Evolutionary conservation across 2,113 vertebrate genomes (phyloP).

Genomic region (Ciconia stormi): DNA sequence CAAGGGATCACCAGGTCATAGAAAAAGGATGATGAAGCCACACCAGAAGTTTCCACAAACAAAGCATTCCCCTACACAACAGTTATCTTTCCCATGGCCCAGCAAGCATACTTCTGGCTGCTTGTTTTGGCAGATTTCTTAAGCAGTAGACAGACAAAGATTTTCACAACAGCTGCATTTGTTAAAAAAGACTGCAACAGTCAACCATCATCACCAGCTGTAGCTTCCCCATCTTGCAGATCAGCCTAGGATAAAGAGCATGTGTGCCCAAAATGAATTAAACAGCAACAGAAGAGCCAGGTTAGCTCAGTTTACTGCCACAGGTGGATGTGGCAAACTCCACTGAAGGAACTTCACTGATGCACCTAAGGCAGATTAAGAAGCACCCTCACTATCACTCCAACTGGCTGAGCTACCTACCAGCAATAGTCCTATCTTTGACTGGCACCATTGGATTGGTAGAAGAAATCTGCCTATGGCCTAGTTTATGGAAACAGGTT

Average conservation of each 20-base stretch:
- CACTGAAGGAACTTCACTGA: neutral
- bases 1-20: neutral
- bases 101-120: neutral
- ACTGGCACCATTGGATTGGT: neutral
- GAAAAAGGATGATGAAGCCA: conserved; percentile 6
- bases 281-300: neutral
- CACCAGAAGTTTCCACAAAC: conserved; percentile 29
- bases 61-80: neutral
- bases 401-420: neutral
- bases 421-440: neutral
- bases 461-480: neutral
- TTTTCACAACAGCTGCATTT: neutral
- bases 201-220: neutral
- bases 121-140: conserved; percentile 45
- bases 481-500: neutral
- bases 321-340: neutral
- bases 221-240: neutral
- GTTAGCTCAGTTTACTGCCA: neutral
- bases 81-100: neutral
- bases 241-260: neutral
- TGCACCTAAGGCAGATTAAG: neutral
- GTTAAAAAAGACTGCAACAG: neutral
- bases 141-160: neutral
- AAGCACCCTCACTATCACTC: neutral
- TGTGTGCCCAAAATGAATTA: neutral